phyloP scores from a whole-genome alignment of 2,113 vertebrate species.

The Typhlomys cinereus region DNA sequence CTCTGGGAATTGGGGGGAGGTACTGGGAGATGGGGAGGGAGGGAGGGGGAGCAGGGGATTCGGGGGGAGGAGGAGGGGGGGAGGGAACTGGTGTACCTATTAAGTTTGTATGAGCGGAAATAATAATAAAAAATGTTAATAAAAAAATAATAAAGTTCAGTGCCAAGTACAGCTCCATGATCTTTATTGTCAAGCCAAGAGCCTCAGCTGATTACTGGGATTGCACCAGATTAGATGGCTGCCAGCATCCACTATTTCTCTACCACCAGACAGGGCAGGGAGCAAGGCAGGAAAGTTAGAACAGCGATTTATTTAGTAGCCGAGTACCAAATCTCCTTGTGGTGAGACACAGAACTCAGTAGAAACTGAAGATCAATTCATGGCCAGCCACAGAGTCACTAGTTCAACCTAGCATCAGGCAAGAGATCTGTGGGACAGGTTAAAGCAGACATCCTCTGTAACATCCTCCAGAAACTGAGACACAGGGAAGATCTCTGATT shows the following conservation, averaged over 20 bases:
- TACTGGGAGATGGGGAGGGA: no score
- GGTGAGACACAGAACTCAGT: not conserved
- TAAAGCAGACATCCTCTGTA: not conserved
- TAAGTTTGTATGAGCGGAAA: no score
- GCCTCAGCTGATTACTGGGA: not conserved
- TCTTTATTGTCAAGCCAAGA: not conserved
- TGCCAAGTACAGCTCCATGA: not conserved
- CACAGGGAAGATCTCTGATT: not conserved
- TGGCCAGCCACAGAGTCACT: not conserved
- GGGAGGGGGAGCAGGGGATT: no score
- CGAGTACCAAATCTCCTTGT: not conserved
- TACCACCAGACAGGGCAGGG: not conserved
- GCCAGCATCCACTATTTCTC: not conserved
- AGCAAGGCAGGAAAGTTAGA: not conserved
- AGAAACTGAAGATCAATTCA: not conserved
- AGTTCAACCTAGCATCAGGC: not conserved
- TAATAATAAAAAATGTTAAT: no score
- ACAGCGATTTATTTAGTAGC: not conserved
- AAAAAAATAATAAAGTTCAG: not conserved
- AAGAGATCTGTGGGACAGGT: not conserved
- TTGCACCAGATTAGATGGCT: not conserved
- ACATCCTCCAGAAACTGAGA: not conserved
- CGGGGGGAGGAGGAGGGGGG: no score
- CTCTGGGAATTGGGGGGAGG: no score
- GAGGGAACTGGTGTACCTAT: no score